A percentile compares a stretch with the other conserved stretches of the same genome.
Evolutionary conservation across 1,140 invertebrate genomes (phyloP).

Genomic region (Aphaenogaster rudis): DNA sequence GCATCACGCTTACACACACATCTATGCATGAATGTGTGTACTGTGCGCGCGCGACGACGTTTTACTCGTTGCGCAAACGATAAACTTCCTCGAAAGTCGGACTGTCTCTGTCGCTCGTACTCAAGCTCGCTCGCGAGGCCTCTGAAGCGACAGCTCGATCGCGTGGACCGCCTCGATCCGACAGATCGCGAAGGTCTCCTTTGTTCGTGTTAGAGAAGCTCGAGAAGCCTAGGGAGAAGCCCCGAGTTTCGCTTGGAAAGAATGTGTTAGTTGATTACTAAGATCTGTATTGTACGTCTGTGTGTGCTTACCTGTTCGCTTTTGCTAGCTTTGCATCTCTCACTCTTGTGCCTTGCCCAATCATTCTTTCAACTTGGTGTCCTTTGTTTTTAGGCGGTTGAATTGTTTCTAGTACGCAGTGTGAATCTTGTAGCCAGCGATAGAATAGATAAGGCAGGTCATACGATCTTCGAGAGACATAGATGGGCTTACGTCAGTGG

Average conservation of each 20-base stretch:
- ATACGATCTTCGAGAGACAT: conserved; percentile 75
- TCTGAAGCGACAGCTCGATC: neutral
- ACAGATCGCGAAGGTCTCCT: neutral
- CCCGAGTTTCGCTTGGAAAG: neutral
- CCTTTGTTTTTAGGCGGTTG: conserved; percentile 83
- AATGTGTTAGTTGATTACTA: conserved; percentile 29
- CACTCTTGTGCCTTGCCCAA: neutral
- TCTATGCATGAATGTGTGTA: neutral
- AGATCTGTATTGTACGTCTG: neutral
- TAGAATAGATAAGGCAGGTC: conserved; percentile 83
- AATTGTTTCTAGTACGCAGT: conserved; percentile 88
- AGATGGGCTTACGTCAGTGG: conserved; percentile 85
- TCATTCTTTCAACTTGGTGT: conserved; percentile 33
- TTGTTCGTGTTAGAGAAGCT: conserved; percentile 1
- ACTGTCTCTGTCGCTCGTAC: conserved; percentile 6
- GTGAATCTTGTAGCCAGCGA: conserved; percentile 89
- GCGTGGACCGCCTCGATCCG: neutral
- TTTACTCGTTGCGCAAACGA: conserved; percentile 57
- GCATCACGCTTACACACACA: neutral
- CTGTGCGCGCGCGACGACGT: conserved; percentile 25
- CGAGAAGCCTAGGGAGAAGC: neutral
- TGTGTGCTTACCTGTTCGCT: neutral
- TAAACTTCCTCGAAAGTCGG: conserved; percentile 50
- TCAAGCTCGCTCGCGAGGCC: neutral
- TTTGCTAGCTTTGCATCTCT: conserved; percentile 5